Evolutionary conservation across 1,140 invertebrate species (phyloP), one percentile per base, ranked within the genome.

Genomic region (Helicoverpa armigera): DNA sequence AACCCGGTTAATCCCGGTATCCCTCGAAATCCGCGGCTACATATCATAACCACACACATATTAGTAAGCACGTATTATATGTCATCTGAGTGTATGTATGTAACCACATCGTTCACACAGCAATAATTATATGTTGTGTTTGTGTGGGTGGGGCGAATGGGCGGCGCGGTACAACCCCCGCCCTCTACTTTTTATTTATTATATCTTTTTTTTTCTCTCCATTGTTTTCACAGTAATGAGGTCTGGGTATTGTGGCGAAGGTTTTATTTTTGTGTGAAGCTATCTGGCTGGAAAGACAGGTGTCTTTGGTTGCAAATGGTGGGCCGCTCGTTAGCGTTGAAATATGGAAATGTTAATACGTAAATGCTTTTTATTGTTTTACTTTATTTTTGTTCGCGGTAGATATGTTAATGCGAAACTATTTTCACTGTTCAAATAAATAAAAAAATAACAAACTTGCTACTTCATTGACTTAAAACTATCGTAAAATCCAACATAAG

Each of bases 121-220:
- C 85, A 90, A 84, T 86, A 91, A 92, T 91, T 91, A 91, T 91
- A 91, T 88, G 87, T 86, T 87, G 84, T 86, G 85, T 90, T 87
- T 89, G 78, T 82, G 87, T 88, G 87, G 88, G 87, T 78, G 89
- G 88, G 82, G 88, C 88, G 88, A 43, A 31, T 53, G 91, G 91
- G 85, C 88, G 91, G 89, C 86, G 90, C 87, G 82, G 81, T 81
- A 80, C 83, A 88, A 85, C 90, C 88, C 87, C 86, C 85, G 67
- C 82, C 82, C 65, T 23, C 29, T 29, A 63, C 79, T 56, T 61
- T 80, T 82, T 87, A 91, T 88, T 89, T 90, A 78, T 67, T 84
- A 58, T 58, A 58, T 58, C 56, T 86, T 83, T 85, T 89, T 88
- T 90, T 87, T 85, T 86, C 88, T 79, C 56, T 16, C 54, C 83